These are phyloP conservation scores for Microvelia longipes DNA, from an alignment of 1,140 invertebrate species.

Conservation along the genomic window DNA sequence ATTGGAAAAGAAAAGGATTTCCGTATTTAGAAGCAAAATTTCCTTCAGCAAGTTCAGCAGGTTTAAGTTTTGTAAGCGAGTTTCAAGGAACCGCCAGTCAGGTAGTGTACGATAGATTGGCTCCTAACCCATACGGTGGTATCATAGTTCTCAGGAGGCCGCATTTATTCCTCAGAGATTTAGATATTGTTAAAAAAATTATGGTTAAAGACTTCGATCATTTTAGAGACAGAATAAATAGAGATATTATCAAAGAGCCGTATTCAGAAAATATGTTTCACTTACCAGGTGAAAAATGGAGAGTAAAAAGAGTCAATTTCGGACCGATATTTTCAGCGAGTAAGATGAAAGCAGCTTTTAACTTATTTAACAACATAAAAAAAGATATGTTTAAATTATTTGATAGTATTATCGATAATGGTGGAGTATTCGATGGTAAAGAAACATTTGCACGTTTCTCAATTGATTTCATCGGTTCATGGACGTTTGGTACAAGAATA, in stretches of 20 bases:
- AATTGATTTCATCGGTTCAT: slow-evolving; percentile 44
- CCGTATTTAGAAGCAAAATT: not conserved
- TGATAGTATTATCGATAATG: slow-evolving; percentile 29
- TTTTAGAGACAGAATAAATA: slow-evolving; percentile 33
- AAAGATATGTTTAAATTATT: slow-evolving; percentile 19
- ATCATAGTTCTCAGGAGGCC: slow-evolving; percentile 34
- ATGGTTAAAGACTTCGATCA: slow-evolving; percentile 34
- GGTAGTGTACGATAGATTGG: not conserved
- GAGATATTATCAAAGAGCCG: slow-evolving; percentile 20
- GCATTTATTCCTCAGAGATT: slow-evolving; percentile 33
- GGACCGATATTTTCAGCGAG: slow-evolving; percentile 41
- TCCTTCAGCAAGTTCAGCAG: not conserved
- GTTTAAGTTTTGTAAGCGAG: no score
- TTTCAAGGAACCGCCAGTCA: not conserved
- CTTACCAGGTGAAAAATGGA: slow-evolving; percentile 33
- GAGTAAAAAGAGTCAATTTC: slow-evolving; percentile 38
- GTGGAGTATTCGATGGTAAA: slow-evolving; percentile 24
- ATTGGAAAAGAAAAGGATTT: slow-evolving; percentile 4
- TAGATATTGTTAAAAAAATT: slow-evolving; percentile 33
- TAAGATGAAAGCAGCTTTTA: slow-evolving; percentile 26
- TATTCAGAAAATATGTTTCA: slow-evolving; percentile 20
- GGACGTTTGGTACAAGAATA: slow-evolving; percentile 44
- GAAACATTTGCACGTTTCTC: slow-evolving; percentile 41
- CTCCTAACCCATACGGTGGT: slow-evolving; percentile 27
- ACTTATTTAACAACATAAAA: slow-evolving; percentile 28